phyloP scores from a whole-genome alignment of 30 jellyfish, hydroid and myxozoan species.

The Turritopsis dohrnii region DNA sequence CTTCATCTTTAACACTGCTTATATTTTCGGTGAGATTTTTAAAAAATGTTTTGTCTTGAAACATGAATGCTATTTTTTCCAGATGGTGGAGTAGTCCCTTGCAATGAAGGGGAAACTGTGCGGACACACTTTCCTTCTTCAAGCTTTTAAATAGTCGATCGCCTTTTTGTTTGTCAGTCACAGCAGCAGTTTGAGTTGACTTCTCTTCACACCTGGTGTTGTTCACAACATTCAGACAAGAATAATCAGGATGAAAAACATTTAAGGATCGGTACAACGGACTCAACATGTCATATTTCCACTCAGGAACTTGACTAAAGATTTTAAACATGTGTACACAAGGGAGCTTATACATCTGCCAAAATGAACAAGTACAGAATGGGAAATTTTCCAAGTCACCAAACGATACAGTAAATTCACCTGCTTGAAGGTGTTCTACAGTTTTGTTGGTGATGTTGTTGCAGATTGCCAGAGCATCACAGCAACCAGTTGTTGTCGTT shows the following conservation, averaged over 20 bases:
- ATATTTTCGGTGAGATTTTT: neutral
- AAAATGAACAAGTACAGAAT: conserved; percentile 23
- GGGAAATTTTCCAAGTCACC: conserved; percentile 17
- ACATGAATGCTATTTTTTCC: conserved; percentile 3
- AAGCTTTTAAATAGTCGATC: neutral
- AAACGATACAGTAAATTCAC: conserved; percentile 19
- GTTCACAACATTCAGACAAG: neutral
- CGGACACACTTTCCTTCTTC: neutral
- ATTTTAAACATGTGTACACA: conserved; percentile 18
- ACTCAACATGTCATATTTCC: conserved; percentile 24
- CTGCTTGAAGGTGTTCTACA: neutral
- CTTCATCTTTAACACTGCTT: neutral
- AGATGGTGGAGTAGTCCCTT: neutral
- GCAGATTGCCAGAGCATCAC: neutral
- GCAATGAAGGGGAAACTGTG: neutral
- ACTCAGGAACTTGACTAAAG: neutral
- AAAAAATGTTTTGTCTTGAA: neutral
- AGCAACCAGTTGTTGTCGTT: neutral
- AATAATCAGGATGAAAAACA: conserved; percentile 17
- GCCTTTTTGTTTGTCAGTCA: neutral
- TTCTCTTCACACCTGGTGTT: neutral
- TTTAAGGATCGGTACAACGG: conserved; percentile 9
- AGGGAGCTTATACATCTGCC: conserved; percentile 22
- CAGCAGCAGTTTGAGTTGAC: neutral
- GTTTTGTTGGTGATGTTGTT: neutral